Evolutionary conservation across 2,888 invertebrate genomes (phyloP).

Genomic region (Hartigia nigra): DNA sequence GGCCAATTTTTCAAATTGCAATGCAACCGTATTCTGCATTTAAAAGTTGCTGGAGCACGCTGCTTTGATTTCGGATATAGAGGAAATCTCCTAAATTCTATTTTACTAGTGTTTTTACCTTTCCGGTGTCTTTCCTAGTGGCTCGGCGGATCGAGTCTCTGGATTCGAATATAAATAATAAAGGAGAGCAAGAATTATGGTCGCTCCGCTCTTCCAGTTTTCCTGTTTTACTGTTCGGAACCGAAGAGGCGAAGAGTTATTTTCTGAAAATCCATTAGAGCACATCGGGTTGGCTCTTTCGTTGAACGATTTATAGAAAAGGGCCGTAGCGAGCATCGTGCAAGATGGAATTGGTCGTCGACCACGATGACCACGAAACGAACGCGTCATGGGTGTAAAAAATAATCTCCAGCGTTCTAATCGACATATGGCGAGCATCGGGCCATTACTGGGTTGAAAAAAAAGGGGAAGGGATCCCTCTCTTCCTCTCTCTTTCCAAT

Average conservation of each 20-base stretch:
- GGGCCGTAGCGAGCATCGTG: background rate
- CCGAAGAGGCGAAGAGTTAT: background rate
- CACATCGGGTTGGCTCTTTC: background rate
- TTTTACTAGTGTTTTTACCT: background rate
- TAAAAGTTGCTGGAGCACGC: background rate
- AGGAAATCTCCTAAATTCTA: background rate
- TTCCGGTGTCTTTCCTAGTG: background rate
- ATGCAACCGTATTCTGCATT: background rate
- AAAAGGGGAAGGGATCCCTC: background rate
- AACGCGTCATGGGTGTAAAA: background rate
- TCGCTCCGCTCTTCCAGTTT: background rate
- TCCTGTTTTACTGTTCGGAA: background rate
- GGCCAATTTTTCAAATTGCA: background rate
- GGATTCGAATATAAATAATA: background rate
- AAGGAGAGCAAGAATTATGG: background rate
- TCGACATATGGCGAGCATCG: slow-evolving; percentile 18
- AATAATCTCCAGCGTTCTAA: background rate
- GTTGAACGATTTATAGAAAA: background rate
- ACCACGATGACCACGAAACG: background rate
- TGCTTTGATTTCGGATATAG: background rate
- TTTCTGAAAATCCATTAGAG: background rate
- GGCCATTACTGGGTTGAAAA: background rate
- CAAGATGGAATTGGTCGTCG: background rate
- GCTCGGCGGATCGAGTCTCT: background rate
- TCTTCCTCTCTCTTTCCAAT: background rate